phyloP scores from a whole-genome alignment of 2,113 vertebrate species.

The Notiomystis cincta region DNA sequence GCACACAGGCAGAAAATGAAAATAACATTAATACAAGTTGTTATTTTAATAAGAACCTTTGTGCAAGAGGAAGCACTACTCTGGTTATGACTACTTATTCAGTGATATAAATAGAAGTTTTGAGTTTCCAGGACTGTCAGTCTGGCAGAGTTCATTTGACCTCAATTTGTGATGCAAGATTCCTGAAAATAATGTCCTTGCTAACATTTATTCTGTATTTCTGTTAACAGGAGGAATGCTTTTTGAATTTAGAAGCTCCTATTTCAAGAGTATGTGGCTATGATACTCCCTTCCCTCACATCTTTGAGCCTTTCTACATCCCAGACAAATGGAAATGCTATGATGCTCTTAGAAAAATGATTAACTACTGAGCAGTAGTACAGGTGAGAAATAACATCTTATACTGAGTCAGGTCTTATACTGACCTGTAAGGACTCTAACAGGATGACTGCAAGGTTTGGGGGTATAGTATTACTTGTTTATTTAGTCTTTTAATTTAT shows the following conservation, averaged over 20 bases:
- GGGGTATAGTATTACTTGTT: not conserved
- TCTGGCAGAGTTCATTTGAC: not conserved
- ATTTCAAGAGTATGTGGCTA: slow-evolving; percentile 95
- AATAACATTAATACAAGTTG: slow-evolving; percentile 18
- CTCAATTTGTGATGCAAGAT: slow-evolving; percentile 19
- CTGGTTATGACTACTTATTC: not conserved
- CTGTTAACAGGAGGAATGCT: slow-evolving; percentile 89
- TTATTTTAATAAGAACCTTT: slow-evolving; percentile 13
- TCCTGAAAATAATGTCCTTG: not conserved
- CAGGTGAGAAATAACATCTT: slow-evolving; percentile 47
- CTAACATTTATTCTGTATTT: slow-evolving; percentile 29
- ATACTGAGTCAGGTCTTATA: not conserved
- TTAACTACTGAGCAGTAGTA: slow-evolving; percentile 84
- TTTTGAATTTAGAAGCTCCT: slow-evolving; percentile 95
- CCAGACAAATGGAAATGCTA: slow-evolving; percentile 99
- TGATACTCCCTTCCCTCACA: slow-evolving; percentile 96
- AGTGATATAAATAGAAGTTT: slow-evolving; percentile 17
- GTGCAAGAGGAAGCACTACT: not conserved
- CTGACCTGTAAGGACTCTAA: not conserved
- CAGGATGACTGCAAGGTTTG: not conserved
- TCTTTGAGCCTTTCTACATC: slow-evolving; percentile 98
- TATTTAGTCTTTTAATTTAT: not conserved
- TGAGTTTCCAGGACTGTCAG: not conserved
- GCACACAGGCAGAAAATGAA: slow-evolving; percentile 13
- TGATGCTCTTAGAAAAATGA: slow-evolving; percentile 92